These are phyloP conservation scores for Lophura nycthemera DNA, from an alignment of 2,113 vertebrate genomes.

Conservation along the genomic window DNA sequence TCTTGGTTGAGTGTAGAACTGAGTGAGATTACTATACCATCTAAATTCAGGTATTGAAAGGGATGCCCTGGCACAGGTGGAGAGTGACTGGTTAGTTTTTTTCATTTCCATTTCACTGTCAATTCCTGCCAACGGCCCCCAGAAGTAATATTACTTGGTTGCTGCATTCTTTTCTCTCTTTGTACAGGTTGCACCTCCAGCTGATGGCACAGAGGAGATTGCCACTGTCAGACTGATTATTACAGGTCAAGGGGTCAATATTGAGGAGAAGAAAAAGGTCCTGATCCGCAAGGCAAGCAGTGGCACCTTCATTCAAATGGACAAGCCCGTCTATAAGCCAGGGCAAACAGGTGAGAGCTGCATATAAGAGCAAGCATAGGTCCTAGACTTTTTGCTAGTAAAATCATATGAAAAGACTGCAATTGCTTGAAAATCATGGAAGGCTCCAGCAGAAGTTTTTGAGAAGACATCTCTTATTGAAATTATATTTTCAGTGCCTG, in stretches of 20 bases:
- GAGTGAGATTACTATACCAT: neutral
- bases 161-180: neutral
- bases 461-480: neutral
- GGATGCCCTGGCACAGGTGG: neutral
- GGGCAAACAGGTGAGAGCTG: conserved; percentile 52
- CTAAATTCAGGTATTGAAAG: neutral
- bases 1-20: neutral
- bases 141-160: neutral
- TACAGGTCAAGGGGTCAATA: conserved; percentile 14
- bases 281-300: conserved; percentile 53
- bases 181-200: conserved; percentile 62
- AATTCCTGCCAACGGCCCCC: neutral
- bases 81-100: neutral
- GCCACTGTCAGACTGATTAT: conserved; percentile 45
- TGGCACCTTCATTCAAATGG: conserved; percentile 74
- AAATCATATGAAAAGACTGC: neutral
- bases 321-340: conserved; percentile 61
- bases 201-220: conserved; percentile 29
- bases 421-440: neutral
- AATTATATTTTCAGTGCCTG: neutral
- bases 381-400: neutral
- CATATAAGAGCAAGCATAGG: neutral
- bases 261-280: conserved; percentile 65
- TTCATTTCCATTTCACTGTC: neutral
- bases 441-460: neutral